phyloP scores from a whole-genome alignment of 2,113 vertebrate genomes.

The Vimba vimba region DNA sequence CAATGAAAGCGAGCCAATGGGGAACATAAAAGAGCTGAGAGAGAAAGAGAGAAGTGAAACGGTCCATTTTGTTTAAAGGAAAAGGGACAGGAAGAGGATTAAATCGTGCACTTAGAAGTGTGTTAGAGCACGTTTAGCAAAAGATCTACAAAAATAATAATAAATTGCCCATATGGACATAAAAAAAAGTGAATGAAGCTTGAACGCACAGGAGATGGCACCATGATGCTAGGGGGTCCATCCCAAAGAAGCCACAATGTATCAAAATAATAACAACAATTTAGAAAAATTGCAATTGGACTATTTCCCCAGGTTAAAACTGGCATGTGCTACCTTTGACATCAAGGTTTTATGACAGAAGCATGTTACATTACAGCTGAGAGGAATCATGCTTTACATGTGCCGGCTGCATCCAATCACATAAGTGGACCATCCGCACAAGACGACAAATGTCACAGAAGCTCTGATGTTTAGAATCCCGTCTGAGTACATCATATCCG shows the following conservation, averaged over 20 bases:
- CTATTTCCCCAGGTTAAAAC: not conserved
- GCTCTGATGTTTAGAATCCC: slow-evolving; percentile 6
- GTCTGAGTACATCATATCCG: not conserved
- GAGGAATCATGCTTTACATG: not conserved
- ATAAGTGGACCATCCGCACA: not conserved
- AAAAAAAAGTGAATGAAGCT: not conserved
- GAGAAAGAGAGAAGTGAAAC: not conserved
- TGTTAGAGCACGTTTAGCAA: not conserved
- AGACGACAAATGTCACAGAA: not conserved
- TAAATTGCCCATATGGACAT: no score
- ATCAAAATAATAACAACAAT: no score
- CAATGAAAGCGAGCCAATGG: not conserved
- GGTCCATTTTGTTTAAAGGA: not conserved
- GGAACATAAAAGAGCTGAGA: slow-evolving; percentile 1
- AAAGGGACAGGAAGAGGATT: not conserved
- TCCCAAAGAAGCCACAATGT: no score
- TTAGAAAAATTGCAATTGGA: no score
- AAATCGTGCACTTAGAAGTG: not conserved
- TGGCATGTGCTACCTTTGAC: not conserved
- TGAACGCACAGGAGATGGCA: no score
- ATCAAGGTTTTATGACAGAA: not conserved
- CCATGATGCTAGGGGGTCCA: not conserved
- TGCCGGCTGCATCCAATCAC: not conserved
- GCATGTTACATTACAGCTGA: not conserved
- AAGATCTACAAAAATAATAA: not conserved